Evolutionary conservation across 2,113 vertebrate genomes (phyloP).

Genomic region (Pedionomus torquatus): DNA sequence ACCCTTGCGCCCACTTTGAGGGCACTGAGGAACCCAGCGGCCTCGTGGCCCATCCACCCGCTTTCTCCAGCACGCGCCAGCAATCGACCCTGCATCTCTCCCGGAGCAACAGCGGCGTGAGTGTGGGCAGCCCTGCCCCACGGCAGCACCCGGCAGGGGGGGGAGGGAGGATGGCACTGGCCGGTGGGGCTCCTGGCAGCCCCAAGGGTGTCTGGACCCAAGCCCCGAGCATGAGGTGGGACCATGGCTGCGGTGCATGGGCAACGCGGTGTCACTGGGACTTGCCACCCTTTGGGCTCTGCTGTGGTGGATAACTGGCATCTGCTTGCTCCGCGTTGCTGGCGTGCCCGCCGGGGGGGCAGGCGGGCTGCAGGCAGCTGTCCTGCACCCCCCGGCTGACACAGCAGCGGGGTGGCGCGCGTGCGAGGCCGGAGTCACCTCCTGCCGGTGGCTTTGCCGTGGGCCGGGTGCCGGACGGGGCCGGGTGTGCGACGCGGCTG

Average conservation of each 20-base stretch:
- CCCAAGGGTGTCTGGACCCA: neutral
- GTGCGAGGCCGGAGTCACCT: neutral
- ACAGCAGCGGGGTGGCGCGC: neutral
- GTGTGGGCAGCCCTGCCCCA: constrained; percentile 9
- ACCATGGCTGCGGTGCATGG: accelerated
- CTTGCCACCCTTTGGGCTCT: neutral
- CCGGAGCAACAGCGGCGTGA: constrained; percentile 76
- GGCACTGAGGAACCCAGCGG: constrained; percentile 52
- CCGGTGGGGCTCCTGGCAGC: accelerated
- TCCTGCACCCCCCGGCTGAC: neutral
- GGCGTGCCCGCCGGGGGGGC: neutral
- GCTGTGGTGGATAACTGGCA: accelerated
- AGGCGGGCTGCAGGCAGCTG: constrained; percentile 29
- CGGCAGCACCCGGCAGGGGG: neutral
- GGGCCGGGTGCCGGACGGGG: neutral
- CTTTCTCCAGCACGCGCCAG: constrained; percentile 80
- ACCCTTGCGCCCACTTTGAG: constrained; percentile 71
- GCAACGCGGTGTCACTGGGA: accelerated
- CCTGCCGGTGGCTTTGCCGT: accelerated
- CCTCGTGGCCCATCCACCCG: constrained; percentile 77
- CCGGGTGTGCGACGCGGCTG: neutral
- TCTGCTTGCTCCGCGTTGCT: accelerated
- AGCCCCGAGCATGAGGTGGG: neutral
- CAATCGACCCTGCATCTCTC: constrained; percentile 72
- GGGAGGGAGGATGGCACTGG: neutral